Evolutionary conservation across 2,888 invertebrate genomes (phyloP).

Genomic region (Tachina fera): DNA sequence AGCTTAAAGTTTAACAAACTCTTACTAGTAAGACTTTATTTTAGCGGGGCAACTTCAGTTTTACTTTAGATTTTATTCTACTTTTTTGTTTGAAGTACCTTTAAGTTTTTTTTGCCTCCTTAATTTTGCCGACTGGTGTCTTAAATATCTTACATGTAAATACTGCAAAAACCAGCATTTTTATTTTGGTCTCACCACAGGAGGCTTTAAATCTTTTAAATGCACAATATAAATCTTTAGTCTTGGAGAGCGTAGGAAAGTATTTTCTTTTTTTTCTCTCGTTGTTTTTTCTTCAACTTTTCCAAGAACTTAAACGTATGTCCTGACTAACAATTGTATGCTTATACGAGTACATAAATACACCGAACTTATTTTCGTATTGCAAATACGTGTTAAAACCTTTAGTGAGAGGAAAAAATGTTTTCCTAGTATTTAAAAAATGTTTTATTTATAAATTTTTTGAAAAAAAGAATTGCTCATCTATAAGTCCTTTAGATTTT

Average conservation of each 20-base stretch:
- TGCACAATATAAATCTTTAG: constrained; percentile 72
- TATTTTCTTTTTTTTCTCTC: constrained; percentile 9
- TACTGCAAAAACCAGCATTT: constrained; percentile 32
- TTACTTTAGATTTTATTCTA: background rate
- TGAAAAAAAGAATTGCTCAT: background rate
- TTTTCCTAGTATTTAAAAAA: background rate
- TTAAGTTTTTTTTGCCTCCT: constrained; percentile 10
- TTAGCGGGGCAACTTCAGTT: background rate
- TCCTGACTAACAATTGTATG: constrained; percentile 12
- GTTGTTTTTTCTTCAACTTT: background rate
- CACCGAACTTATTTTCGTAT: background rate
- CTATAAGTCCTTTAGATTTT: background rate
- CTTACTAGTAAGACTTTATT: background rate
- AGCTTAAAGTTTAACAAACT: background rate
- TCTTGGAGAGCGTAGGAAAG: constrained; percentile 57
- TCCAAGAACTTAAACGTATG: constrained; percentile 46
- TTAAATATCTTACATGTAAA: constrained; percentile 9
- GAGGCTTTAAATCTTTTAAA: constrained; percentile 71
- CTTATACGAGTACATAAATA: background rate
- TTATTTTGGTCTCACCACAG: constrained; percentile 65
- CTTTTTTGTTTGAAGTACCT: constrained; percentile 17
- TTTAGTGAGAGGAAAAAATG: background rate
- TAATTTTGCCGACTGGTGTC: constrained; percentile 25
- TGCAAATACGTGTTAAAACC: background rate
- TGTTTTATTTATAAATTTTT: background rate